These are phyloP conservation scores for Adelognathus sp. DNA, from an alignment of 2,888 invertebrate species.

Conservation along the genomic window DNA sequence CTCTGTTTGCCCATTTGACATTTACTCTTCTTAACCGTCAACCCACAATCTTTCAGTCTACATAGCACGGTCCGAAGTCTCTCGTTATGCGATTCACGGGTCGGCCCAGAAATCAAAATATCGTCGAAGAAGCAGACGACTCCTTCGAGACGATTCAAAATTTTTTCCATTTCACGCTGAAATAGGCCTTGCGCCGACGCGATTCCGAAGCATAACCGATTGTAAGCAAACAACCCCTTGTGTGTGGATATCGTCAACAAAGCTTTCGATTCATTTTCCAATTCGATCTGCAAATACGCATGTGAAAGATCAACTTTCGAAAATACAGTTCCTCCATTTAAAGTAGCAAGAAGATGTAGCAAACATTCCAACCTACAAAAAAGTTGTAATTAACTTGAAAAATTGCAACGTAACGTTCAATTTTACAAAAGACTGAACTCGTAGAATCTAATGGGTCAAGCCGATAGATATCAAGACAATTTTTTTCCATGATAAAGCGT, in stretches of 20 bases:
- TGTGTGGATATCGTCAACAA: conserved; percentile 73
- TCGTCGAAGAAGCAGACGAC: conserved; percentile 41
- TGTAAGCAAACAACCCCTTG: conserved; percentile 67
- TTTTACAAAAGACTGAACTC: too few species aligned
- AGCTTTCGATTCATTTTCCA: conserved; percentile 70
- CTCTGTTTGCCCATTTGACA: conserved; percentile 59
- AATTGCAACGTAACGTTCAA: too few species aligned
- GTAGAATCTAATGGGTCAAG: too few species aligned
- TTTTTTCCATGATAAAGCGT: too few species aligned
- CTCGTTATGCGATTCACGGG: background rate
- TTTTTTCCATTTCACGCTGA: conserved; percentile 31
- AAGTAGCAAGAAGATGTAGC: too few species aligned
- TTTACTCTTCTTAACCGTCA: conserved; percentile 65
- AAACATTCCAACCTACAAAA: too few species aligned
- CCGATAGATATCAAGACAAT: too few species aligned
- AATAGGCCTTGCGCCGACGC: conserved; percentile 34
- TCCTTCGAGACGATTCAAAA: conserved; percentile 18
- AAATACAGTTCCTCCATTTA: too few species aligned
- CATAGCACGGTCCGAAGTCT: background rate
- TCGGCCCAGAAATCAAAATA: background rate
- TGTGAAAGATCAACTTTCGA: too few species aligned
- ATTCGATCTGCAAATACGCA: too few species aligned
- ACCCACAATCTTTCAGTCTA: conserved; percentile 13
- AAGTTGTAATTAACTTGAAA: too few species aligned
- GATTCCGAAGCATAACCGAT: conserved; percentile 24